These are phyloP conservation scores for Cinclus mexicanus DNA, from an alignment of 2,113 vertebrate genomes.

Conservation along the genomic window DNA sequence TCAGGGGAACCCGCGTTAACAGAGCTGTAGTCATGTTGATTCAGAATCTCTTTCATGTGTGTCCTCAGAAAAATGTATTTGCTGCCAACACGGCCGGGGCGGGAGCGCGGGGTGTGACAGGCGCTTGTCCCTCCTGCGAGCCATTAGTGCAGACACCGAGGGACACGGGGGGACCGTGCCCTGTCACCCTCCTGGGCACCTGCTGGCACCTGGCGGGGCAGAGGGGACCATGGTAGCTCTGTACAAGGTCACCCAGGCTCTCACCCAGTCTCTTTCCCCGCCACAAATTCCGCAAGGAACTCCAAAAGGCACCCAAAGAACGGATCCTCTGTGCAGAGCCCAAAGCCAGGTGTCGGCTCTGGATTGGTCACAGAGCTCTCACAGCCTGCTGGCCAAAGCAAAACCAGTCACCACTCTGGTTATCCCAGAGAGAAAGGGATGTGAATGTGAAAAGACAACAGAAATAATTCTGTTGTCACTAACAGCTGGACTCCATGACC, in stretches of 20 bases:
- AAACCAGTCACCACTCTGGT: background rate
- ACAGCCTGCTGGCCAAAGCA: background rate
- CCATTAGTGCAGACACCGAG: background rate
- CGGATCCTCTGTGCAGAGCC: rapidly evolving
- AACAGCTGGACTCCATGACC: background rate
- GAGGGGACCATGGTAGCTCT: rapidly evolving
- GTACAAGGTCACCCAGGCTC: background rate
- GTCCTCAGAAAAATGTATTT: slow-evolving; percentile 21
- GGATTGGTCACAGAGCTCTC: rapidly evolving
- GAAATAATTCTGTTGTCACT: background rate
- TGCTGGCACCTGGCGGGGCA: rapidly evolving
- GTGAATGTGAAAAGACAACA: background rate
- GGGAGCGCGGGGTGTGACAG: background rate
- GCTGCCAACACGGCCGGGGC: background rate
- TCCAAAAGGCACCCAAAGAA: background rate
- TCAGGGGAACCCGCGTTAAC: slow-evolving; percentile 3
- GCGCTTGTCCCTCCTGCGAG: background rate
- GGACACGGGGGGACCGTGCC: background rate
- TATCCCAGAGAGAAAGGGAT: background rate
- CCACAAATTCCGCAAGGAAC: rapidly evolving
- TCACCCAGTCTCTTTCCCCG: rapidly evolving
- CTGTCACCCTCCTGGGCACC: rapidly evolving
- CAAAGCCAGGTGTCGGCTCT: rapidly evolving
- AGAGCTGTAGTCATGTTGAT: background rate
- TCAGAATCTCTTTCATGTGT: slow-evolving; percentile 23